Evolutionary conservation across 2,888 invertebrate genomes (phyloP).

Genomic region (Syrista parreyssii): DNA sequence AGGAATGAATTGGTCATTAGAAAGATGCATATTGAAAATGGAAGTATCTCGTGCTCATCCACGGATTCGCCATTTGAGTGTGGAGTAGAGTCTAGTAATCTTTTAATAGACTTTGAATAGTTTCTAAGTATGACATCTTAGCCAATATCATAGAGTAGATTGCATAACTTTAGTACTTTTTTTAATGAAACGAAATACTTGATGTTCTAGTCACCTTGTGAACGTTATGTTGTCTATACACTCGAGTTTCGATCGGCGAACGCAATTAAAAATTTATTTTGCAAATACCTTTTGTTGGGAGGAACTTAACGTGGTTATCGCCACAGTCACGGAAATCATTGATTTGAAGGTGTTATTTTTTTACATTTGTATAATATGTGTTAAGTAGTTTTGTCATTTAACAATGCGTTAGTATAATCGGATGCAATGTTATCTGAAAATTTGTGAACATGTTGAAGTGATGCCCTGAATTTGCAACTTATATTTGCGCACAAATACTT

Average conservation of each 20-base stretch:
- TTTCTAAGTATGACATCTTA: background rate
- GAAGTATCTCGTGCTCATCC: conserved; percentile 2
- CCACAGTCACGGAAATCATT: background rate
- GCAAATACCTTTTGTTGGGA: background rate
- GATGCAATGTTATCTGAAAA: background rate
- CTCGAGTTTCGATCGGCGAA: background rate
- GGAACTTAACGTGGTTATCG: background rate
- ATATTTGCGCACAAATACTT: background rate
- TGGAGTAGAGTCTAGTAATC: conserved; percentile 1
- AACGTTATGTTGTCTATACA: background rate
- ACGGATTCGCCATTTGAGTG: background rate
- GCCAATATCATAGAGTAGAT: conserved; percentile 4
- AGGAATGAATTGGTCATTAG: background rate
- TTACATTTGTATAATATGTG: background rate
- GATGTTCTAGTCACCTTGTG: conserved; percentile 5
- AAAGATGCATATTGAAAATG: background rate
- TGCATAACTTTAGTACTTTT: conserved; percentile 6
- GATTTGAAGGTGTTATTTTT: background rate
- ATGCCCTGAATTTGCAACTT: background rate
- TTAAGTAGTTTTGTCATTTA: background rate
- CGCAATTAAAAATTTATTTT: background rate
- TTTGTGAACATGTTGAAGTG: background rate
- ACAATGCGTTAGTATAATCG: background rate
- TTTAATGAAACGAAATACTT: conserved; percentile 6
- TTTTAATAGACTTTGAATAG: background rate